Evolutionary conservation across 2,888 invertebrate species (phyloP), one percentile per base, ranked within the genome.

Genomic region (Tenthredo mesomela): DNA sequence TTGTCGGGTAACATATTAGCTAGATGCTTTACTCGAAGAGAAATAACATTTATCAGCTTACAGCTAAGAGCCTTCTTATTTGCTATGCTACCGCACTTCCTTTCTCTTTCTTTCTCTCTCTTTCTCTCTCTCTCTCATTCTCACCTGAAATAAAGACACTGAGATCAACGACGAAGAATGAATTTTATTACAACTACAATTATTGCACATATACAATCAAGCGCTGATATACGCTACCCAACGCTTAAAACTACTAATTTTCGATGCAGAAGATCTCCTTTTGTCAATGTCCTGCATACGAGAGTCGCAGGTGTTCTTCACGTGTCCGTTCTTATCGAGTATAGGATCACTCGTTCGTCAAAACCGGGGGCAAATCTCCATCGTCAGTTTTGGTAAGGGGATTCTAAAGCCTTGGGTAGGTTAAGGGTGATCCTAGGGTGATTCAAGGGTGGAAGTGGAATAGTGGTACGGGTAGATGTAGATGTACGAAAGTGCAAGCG

Each of bases 401-500:
- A 82, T 50, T 50, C 43, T 25, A 65, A 67, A 47, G 65, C 47
- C 47, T 82, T 47, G 67, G 29, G 25, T 25, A 40, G 82, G 50
- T 82, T 82, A 82, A 70, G 82, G 67, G 82, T 18, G 25, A 82
- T 82, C 82, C 21, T 25, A 78, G 43, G 43, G 75, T n/a, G 67
- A 65, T 82, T 47, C 47, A 50, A 29, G 67, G 82, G 82, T 67
- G 37, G 29, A 58, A 12, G 82, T 67, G 50, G 25, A 61, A 61
- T 12, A 25, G 61, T 25, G 61, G 25, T 25, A 25, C 10, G 61
- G 61, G 61, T 25, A 37, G 7, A 37, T 37, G 37, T 25, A 37
- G 0, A 37, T 37, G 37, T 7, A 61, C 86, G 88, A 91, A 91
- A 90, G 91, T 90, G 91, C 91, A 90, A 91, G 91, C 91, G 92